These are phyloP conservation scores for Calvadosia cruxmelitensis DNA, from an alignment of 30 jellyfish, hydroid and myxozoan species.

Conservation along the genomic window DNA sequence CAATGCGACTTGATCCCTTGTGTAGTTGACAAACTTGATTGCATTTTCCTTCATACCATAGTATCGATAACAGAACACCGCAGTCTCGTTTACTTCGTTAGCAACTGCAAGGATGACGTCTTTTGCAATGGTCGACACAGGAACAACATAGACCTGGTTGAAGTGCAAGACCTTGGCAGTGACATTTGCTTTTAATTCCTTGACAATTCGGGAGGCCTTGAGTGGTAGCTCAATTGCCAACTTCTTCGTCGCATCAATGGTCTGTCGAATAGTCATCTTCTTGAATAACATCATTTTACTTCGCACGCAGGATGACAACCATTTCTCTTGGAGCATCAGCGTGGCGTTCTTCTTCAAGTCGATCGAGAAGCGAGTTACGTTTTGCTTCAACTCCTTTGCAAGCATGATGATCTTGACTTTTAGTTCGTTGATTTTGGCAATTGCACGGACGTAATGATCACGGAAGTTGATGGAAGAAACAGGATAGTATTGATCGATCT, in stretches of 20 bases:
- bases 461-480: neutral
- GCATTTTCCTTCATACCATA: slow-evolving; percentile 51
- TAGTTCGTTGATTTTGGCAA: neutral
- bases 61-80: slow-evolving; percentile 45
- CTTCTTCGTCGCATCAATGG: slow-evolving; percentile 45
- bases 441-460: neutral
- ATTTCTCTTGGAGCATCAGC: slow-evolving; percentile 18
- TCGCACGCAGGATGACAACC: slow-evolving; percentile 43
- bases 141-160: neutral
- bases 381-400: neutral
- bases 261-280: slow-evolving; percentile 73
- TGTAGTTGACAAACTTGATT: neutral
- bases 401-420: neutral
- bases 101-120: slow-evolving; percentile 20
- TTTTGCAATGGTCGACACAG: neutral
- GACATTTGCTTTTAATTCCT: slow-evolving; percentile 1
- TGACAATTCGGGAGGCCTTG: slow-evolving; percentile 12
- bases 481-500: neutral
- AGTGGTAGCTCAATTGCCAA: slow-evolving; percentile 22
- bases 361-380: neutral
- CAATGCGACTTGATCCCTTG: neutral
- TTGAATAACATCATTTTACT: slow-evolving; percentile 7
- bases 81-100: slow-evolving; percentile 74
- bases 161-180: slow-evolving; percentile 6
- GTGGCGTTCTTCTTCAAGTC: slow-evolving; percentile 18